Evolutionary conservation across 2,797 vertebrate genomes (phyloP), one percentile per base, ranked within the genome.

Genomic region (Bufotes viridis): DNA sequence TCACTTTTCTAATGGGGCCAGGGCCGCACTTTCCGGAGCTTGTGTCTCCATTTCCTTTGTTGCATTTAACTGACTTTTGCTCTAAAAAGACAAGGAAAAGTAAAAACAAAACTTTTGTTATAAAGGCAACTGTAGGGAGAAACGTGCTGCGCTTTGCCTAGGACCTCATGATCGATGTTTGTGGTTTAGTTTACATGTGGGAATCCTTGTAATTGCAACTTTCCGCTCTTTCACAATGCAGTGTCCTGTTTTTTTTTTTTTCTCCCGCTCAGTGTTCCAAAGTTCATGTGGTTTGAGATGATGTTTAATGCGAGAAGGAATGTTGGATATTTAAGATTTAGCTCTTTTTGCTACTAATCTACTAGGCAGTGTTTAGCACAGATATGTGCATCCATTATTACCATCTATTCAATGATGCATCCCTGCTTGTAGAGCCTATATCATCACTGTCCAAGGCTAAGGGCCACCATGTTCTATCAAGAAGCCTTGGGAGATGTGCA

Each of bases 141-240:
- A 85, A 60, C 70, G 26, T 14, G 60, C 80, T 84, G 9, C 14
- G 8, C 70, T 13, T 53, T 61, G 18, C 14, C 67, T 69, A 20
- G 53, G 42, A 81, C 63, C 78, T 53, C 69, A 49, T 61, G 53
- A 53, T 24, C 24, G 0, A 6, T 81, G 55, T 74, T 69, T 61
- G 81, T 34, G 51, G 75, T 84, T 29, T 69, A 84, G 49, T 84
- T 60, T 69, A 84, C n/a, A 78, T 61, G 18, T 17, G 60, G 82
- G 51, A 85, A 74, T 88, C 51, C 34, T 58, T 67, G 58, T 86
- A 85, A 86, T 86, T 89, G 42, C 63, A 49, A 76, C 75, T 78
- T 86, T 81, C 79, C 61, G 53, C 61, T 65, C 24, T 82, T 86
- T 74, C 78, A 74, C 88, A 86, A 89, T 81, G 17, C n/a, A 65